These are phyloP conservation scores for Ectemnius continuus DNA, from an alignment of 2,888 invertebrate species.

Conservation along the genomic window DNA sequence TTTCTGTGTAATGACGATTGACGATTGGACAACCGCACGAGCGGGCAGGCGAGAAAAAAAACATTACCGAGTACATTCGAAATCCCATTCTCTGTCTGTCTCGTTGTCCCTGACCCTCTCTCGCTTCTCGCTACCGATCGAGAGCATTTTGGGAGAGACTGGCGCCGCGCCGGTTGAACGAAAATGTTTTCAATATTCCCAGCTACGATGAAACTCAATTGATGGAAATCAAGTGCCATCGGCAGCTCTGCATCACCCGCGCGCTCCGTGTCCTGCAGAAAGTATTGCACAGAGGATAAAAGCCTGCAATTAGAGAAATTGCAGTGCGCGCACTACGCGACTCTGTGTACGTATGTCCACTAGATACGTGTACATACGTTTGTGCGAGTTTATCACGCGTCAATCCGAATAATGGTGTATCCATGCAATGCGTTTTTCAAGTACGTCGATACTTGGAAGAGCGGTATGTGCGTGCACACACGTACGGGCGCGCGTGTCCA, in stretches of 20 bases:
- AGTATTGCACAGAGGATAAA: constrained; percentile 55
- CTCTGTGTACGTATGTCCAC: constrained; percentile 12
- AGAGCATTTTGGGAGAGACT: constrained; percentile 23
- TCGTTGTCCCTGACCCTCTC: too few species aligned
- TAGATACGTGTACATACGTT: background rate
- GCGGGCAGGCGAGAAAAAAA: constrained; percentile 7
- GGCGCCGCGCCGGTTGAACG: constrained; percentile 42
- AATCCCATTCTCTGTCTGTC: constrained; percentile 15
- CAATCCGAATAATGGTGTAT: constrained; percentile 61
- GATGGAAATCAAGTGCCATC: constrained; percentile 62
- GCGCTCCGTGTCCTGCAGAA: constrained; percentile 47
- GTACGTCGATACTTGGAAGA: constrained; percentile 50
- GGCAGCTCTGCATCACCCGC: constrained; percentile 17
- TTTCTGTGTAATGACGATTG: constrained; percentile 1
- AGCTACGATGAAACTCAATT: constrained; percentile 62
- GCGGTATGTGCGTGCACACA: too few species aligned
- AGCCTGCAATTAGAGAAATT: constrained; percentile 64
- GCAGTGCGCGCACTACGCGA: constrained; percentile 33
- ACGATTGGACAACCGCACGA: background rate
- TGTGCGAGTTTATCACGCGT: constrained; percentile 52
- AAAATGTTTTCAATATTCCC: constrained; percentile 61
- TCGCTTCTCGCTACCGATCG: constrained; percentile 13
- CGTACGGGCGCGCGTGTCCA: constrained; percentile 21
- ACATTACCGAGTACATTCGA: constrained; percentile 26
- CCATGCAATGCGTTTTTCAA: constrained; percentile 58